Evolutionary conservation across 2,113 vertebrate species (phyloP), one percentile per base, ranked within the genome.

Genomic region (Cyanoderma ruficeps): DNA sequence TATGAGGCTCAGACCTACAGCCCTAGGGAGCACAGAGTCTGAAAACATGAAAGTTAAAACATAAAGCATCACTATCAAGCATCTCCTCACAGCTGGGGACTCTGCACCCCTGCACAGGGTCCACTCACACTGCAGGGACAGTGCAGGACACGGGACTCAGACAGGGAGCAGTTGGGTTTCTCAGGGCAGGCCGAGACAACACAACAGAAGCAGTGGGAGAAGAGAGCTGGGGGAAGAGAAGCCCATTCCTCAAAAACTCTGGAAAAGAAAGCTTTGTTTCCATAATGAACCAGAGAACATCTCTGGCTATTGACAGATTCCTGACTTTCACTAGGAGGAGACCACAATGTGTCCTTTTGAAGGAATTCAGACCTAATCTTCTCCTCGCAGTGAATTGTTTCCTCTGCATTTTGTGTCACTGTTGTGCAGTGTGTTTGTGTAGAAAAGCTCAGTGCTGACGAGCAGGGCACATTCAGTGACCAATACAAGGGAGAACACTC

Each of bases 241-340:
- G 13, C 11, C n/a, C n/a, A 15, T 69, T 81, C 25, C 52, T 64
- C 11, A 50, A 33, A 78, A 83, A 56, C 13, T n/a, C 16, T 39
- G 60, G 70, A 41, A 94, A 60, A 94, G 41, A 13, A n/a, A 47
- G 41, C 37, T 83, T 71, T 87, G 67, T 82, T 90, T 87, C 64
- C 33, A 27, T 14, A 39, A 83, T 7, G 23, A 92, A 49, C 19
- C 41, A 75, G 42, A 81, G 22, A 82, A 53, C 24, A 68, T 79
- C 52, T 53, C 0, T 71, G 53, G 21, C 74, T 95, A 25, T 93
- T 77, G 81, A 91, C 72, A 85, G 80, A 33, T 15, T 52, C 37
- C 46, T 88, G 88, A 59, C 46, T 76, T 81, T 21, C 44, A 59
- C 71, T 76, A 90, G 65, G 41, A 24, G 33, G 64, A 83, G 89